Evolutionary conservation across 2,888 invertebrate genomes (phyloP).

Genomic region (Conchocele bisecta): DNA sequence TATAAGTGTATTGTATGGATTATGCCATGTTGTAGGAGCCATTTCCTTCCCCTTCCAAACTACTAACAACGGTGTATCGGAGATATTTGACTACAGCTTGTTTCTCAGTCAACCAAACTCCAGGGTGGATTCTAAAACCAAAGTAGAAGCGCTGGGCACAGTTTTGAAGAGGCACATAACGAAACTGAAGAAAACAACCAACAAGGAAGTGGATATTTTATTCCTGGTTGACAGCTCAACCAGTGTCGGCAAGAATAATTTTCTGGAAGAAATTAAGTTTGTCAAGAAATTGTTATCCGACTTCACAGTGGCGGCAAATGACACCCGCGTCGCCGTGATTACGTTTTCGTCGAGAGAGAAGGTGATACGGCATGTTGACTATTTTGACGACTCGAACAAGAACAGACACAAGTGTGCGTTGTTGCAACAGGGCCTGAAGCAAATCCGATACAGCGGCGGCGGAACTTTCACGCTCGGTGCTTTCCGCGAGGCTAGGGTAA

Average conservation of each 20-base stretch:
- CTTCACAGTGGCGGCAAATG: constrained; percentile 87
- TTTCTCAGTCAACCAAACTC: constrained; percentile 44
- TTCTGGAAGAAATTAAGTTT: constrained; percentile 87
- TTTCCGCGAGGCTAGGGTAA: constrained; percentile 86
- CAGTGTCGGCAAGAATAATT: constrained; percentile 87
- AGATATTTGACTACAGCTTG: constrained; percentile 47
- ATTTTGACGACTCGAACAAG: constrained; percentile 84
- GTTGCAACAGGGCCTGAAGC: constrained; percentile 86
- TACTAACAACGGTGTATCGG: no score
- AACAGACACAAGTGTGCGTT: constrained; percentile 87
- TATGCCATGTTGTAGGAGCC: no score
- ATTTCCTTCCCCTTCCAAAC: no score
- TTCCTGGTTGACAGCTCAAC: constrained; percentile 89
- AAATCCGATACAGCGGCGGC: constrained; percentile 87
- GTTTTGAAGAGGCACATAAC: constrained; percentile 85
- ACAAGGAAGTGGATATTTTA: constrained; percentile 85
- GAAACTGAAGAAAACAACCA: constrained; percentile 82
- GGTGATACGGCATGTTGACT: constrained; percentile 86
- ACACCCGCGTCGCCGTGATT: constrained; percentile 87
- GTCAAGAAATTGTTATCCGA: constrained; percentile 86
- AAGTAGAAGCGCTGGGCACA: constrained; percentile 85
- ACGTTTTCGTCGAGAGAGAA: constrained; percentile 87
- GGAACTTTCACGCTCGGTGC: constrained; percentile 89
- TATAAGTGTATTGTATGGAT: no score
- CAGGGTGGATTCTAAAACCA: constrained; percentile 73